Conservation (phyloP, 2,888 invertebrate species). For the Ligdia adustata region DNA sequence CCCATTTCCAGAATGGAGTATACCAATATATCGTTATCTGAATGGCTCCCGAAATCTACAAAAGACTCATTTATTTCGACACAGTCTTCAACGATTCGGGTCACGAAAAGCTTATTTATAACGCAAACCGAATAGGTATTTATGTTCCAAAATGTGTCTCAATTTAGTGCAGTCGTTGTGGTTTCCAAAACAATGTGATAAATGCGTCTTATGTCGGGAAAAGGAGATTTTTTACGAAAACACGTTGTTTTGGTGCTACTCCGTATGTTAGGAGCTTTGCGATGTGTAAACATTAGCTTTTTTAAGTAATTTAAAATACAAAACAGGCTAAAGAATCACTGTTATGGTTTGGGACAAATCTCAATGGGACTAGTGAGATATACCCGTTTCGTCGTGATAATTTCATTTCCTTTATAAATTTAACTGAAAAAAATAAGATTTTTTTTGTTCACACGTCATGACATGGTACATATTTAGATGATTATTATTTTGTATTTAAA, state of each 20-base stretch:
- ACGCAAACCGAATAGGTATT: slow-evolving; percentile 26
- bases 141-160: slow-evolving; percentile 19
- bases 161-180: slow-evolving; percentile 22
- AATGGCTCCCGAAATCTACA: slow-evolving; percentile 9
- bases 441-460: no score
- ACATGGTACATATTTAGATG: no score
- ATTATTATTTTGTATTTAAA: no score
- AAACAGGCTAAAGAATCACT: not conserved
- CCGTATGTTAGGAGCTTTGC: slow-evolving; percentile 1
- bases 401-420: no score
- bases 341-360: no score
- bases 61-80: slow-evolving; percentile 8
- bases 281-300: slow-evolving; percentile 12
- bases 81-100: slow-evolving; percentile 21
- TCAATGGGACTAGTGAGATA: no score
- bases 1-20: no score
- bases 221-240: slow-evolving; percentile 5
- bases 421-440: no score
- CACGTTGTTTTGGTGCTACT: slow-evolving; percentile 1
- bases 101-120: slow-evolving; percentile 30
- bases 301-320: slow-evolving; percentile 2
- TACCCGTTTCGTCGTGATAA: no score
- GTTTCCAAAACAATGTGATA: slow-evolving; percentile 25
- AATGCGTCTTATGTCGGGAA: slow-evolving; percentile 11
- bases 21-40: slow-evolving; percentile 8